Evolutionary conservation across 2,797 vertebrate genomes (phyloP).

Genomic region (Buceros bicornis): DNA sequence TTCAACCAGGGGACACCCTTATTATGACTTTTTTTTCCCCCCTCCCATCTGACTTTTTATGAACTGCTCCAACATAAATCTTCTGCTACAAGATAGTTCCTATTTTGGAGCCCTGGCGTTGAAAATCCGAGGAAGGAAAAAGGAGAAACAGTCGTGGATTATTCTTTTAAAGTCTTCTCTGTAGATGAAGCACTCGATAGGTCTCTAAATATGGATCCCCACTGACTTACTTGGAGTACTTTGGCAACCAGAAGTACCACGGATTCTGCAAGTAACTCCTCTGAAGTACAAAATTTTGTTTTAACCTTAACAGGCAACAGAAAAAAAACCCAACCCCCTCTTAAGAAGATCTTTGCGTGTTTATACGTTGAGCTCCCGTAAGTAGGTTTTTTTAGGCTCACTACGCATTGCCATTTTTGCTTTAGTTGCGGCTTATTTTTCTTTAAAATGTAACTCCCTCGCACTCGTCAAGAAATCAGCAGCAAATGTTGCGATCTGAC

Average conservation of each 20-base stretch:
- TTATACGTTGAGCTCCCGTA: neutral
- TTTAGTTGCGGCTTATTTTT: neutral
- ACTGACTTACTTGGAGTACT: neutral
- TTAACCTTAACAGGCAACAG: neutral
- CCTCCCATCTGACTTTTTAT: neutral
- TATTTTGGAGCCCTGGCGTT: neutral
- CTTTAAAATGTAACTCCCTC: slow-evolving; percentile 7
- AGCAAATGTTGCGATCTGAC: slow-evolving; percentile 45
- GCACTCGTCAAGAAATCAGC: slow-evolving; percentile 1
- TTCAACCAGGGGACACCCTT: neutral
- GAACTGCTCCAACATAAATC: neutral
- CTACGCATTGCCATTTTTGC: neutral
- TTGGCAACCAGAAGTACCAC: neutral
- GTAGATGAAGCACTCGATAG: neutral
- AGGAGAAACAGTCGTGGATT: neutral
- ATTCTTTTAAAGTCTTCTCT: neutral
- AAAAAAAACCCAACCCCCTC: neutral
- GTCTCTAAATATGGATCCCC: neutral
- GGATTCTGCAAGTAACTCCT: neutral
- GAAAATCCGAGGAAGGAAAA: neutral
- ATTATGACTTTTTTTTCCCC: fast-evolving
- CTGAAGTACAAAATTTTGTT: neutral
- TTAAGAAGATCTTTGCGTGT: neutral
- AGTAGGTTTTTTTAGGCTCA: neutral
- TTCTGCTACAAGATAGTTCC: neutral